These are phyloP conservation scores for Vollenhovia emeryi DNA, from an alignment of 1,140 invertebrate genomes.

Conservation along the genomic window DNA sequence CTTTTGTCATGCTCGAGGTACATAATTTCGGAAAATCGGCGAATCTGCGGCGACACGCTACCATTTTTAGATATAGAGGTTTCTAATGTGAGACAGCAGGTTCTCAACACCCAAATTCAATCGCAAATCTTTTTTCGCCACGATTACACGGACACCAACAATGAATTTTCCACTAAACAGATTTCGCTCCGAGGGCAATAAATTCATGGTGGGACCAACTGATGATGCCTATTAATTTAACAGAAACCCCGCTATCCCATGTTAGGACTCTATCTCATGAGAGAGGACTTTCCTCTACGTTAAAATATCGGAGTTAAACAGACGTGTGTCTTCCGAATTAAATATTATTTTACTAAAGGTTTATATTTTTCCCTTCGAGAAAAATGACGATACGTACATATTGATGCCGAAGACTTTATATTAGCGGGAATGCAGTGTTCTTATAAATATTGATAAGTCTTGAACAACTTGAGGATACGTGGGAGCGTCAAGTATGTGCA, in stretches of 20 bases:
- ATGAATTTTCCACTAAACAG: too few species aligned
- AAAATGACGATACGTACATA: not conserved
- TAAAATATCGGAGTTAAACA: not conserved
- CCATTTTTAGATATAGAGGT: not conserved
- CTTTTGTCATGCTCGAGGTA: not conserved
- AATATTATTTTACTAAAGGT: not conserved
- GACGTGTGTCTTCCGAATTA: not conserved
- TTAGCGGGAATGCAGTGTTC: not conserved
- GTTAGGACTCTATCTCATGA: too few species aligned
- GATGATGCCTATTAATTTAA: too few species aligned
- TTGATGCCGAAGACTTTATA: not conserved
- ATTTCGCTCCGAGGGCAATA: too few species aligned
- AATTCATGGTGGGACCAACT: too few species aligned
- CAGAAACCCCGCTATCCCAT: too few species aligned
- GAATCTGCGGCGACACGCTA: not conserved
- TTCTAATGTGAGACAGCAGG: too few species aligned
- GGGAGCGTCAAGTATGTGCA: not conserved
- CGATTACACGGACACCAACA: too few species aligned
- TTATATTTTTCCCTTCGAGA: not conserved
- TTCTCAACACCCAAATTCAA: too few species aligned
- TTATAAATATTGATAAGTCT: not conserved
- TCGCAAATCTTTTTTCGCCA: too few species aligned
- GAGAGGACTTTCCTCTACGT: too few species aligned
- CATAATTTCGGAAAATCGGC: not conserved
- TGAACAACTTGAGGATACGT: not conserved